These are phyloP conservation scores for Drymodes brunneopygia DNA, from an alignment of 2,113 vertebrate genomes.

Conservation along the genomic window DNA sequence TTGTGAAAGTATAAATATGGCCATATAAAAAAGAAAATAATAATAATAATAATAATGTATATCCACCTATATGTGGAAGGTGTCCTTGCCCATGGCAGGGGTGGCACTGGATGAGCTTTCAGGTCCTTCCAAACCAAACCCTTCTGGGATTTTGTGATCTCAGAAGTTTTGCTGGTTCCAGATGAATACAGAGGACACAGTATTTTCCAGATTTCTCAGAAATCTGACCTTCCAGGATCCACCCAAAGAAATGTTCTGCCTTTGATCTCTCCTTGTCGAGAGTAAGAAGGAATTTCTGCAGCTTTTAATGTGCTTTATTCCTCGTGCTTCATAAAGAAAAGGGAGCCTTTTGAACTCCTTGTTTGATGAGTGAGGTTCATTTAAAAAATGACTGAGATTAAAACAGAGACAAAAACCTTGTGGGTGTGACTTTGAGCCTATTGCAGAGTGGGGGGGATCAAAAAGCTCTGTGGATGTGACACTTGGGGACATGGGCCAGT, in stretches of 20 bases:
- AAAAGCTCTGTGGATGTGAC: not conserved
- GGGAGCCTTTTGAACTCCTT: not conserved
- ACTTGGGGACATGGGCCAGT: not conserved
- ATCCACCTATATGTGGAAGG: no score
- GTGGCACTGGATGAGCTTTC: no score
- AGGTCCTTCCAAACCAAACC: no score
- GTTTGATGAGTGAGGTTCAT: not conserved
- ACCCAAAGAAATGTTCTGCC: not conserved
- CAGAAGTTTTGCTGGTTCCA: not conserved
- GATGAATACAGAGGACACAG: fast-evolving
- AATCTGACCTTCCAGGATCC: not conserved
- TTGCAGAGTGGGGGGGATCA: not conserved
- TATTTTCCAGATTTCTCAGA: not conserved
- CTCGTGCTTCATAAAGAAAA: not conserved
- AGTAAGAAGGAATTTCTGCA: not conserved
- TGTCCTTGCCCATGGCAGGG: no score
- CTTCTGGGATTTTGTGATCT: not conserved
- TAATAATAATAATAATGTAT: no score
- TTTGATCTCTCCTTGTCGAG: not conserved
- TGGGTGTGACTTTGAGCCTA: not conserved
- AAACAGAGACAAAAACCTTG: not conserved
- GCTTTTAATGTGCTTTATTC: not conserved
- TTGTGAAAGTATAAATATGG: not conserved
- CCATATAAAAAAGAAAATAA: no score
- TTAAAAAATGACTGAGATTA: not conserved